Evolutionary conservation across 2,888 invertebrate species (phyloP).

Genomic region (Lagria hirta): DNA sequence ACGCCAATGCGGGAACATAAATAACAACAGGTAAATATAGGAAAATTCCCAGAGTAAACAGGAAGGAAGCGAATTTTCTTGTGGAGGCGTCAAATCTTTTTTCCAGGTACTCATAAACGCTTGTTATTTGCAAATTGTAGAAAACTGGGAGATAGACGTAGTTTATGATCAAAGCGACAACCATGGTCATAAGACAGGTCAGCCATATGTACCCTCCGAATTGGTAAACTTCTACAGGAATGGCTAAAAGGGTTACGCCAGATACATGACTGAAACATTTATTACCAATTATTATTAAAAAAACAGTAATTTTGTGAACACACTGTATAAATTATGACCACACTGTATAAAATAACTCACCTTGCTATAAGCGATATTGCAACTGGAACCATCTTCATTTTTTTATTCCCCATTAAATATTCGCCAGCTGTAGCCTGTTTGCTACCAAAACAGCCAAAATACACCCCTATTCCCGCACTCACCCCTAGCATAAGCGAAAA

Average conservation of each 20-base stretch:
- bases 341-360: conserved; percentile 52
- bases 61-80: conserved; percentile 61
- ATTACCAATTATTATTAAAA: conserved; percentile 5
- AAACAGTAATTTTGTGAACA: not conserved
- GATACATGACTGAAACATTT: conserved; percentile 65
- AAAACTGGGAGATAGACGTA: conserved; percentile 65
- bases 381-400: conserved; percentile 73
- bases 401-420: conserved; percentile 71
- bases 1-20: conserved; percentile 70
- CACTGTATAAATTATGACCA: too few species aligned
- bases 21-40: conserved; percentile 67
- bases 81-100: conserved; percentile 64
- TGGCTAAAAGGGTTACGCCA: conserved; percentile 72
- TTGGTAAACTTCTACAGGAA: conserved; percentile 73
- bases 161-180: conserved; percentile 43
- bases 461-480: conserved; percentile 61
- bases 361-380: conserved; percentile 74
- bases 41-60: conserved; percentile 62
- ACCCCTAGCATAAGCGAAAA: conserved; percentile 57
- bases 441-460: conserved; percentile 60
- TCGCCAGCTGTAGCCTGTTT: conserved; percentile 66
- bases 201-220: conserved; percentile 67
- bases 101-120: conserved; percentile 70
- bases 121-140: conserved; percentile 68
- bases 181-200: conserved; percentile 52